Percentiles rank a stretch among this genome's conserved stretches.
Conservation (phyloP, 2,888 invertebrate genomes). For the Metacarcinus magister region DNA sequence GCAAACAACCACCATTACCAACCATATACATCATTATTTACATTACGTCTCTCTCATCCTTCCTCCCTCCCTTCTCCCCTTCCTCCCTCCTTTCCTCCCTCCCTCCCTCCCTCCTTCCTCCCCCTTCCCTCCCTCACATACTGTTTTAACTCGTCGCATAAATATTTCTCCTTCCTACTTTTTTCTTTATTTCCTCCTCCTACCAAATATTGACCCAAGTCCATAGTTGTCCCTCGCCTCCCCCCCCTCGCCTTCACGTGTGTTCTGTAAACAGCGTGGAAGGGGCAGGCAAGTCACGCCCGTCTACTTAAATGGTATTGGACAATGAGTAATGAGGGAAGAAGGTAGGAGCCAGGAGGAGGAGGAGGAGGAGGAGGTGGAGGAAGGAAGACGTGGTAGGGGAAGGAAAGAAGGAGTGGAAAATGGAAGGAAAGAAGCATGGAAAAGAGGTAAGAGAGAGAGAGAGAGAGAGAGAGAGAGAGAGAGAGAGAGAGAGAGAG, state of each 20-base stretch:
- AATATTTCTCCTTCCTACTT: background rate
- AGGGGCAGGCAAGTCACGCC: background rate
- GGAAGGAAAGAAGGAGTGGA: background rate
- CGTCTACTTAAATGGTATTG: slow-evolving; percentile 16
- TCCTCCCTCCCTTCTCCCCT: background rate
- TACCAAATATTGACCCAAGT: background rate
- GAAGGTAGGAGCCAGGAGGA: background rate
- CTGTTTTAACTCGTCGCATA: slow-evolving; percentile 29
- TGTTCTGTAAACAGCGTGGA: background rate
- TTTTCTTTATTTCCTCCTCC: background rate
- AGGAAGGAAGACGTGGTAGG: background rate
- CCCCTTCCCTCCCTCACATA: background rate
- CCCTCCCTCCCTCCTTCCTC: background rate
- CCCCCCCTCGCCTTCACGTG: background rate
- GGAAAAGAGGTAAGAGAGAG: background rate
- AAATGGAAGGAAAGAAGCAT: background rate
- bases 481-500: background rate
- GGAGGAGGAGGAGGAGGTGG: background rate
- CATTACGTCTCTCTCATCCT: background rate
- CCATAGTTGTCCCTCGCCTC: background rate
- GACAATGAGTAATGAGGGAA: slow-evolving; percentile 5
- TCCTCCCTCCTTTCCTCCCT: background rate
- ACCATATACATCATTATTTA: background rate
- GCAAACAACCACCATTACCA: background rate
- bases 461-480: background rate